Base-by-base conservation (phyloP, 2,888 invertebrate genomes). In the Luffia ferchaultella region DNA sequence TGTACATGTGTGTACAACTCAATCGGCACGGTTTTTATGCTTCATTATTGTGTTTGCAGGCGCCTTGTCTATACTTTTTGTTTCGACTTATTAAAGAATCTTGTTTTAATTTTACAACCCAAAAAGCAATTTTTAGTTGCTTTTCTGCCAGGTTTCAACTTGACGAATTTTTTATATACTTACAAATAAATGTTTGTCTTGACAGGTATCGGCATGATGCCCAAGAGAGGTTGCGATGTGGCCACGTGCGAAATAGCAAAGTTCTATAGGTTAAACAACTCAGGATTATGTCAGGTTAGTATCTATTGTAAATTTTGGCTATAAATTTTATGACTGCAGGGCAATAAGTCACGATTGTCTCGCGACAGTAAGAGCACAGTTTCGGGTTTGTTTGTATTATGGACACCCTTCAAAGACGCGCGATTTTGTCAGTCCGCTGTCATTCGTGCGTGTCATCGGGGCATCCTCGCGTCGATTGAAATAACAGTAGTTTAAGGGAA, bases 181-280 rank as follows among this genome's bases (percentile, higher is more conserved):
- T 30, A 30, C 12, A 3, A 3, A 30, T 12, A 12, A 30, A 30
- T 12, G 12, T 30, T 30, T 12, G 30, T 12, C 3, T 16, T 46
- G n/a, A 3, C 63, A 85, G 85, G 85, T 68, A 95, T 96, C 73
- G 95, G 95, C 56, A 91, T 96, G 89, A 98, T 98, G 97, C 97
- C 98, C 58, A 98, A 98, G 85, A 88, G 98, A 62, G 98, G 98
- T 55, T 93, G 96, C 76, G 97, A 97, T 83, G 94, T 97, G 50
- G 92, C 91, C 56, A 91, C 91, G 56, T 98, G 97, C 77, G 98
- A 98, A 86, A 95, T 98, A 61, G 87, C 93, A 61, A 91, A 97
- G 72, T 97, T 98, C 85, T 98, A 96, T 85, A 90, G 98, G 62
- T 88, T 98, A 53, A 97, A 97, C 78, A 95, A 96, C 76, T 95